phyloP scores from a whole-genome alignment of 53 echinoderm and acorn worm genomes.

The Zoroaster sp. region DNA sequence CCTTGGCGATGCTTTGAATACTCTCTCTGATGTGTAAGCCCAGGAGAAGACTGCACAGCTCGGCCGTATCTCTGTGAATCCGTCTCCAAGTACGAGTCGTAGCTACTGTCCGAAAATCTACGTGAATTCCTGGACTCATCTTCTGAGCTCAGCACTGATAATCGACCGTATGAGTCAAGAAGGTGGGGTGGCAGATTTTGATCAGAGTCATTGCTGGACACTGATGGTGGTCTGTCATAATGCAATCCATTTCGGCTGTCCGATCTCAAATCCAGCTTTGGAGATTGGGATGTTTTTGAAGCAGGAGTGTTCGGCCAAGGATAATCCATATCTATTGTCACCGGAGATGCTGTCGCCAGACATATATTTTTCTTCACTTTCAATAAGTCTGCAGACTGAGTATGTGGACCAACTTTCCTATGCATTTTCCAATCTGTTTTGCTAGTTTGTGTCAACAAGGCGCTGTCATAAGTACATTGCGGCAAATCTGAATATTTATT shows the following conservation, averaged over 20 bases:
- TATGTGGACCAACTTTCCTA: background rate
- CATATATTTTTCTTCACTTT: background rate
- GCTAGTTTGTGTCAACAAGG: no score
- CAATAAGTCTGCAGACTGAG: background rate
- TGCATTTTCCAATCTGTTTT: background rate
- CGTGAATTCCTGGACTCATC: background rate
- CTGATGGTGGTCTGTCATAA: background rate
- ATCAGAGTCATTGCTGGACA: background rate
- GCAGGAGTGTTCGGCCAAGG: background rate
- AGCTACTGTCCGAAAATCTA: slow-evolving; percentile 12
- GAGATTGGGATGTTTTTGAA: background rate
- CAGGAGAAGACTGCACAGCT: background rate
- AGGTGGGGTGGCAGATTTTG: background rate
- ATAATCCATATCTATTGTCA: background rate
- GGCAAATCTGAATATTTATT: background rate
- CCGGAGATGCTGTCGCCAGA: background rate
- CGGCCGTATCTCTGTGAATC: background rate
- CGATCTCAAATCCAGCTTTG: background rate
- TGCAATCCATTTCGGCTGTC: background rate
- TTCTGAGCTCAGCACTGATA: background rate
- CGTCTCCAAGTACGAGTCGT: background rate
- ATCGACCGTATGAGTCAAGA: background rate
- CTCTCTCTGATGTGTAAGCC: background rate
- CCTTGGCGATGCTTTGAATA: background rate
- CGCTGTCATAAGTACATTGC: background rate